Percentiles rank a stretch among this genome's conserved stretches.
Conservation (phyloP, 2,888 invertebrate genomes). For the Agelastica alni region DNA sequence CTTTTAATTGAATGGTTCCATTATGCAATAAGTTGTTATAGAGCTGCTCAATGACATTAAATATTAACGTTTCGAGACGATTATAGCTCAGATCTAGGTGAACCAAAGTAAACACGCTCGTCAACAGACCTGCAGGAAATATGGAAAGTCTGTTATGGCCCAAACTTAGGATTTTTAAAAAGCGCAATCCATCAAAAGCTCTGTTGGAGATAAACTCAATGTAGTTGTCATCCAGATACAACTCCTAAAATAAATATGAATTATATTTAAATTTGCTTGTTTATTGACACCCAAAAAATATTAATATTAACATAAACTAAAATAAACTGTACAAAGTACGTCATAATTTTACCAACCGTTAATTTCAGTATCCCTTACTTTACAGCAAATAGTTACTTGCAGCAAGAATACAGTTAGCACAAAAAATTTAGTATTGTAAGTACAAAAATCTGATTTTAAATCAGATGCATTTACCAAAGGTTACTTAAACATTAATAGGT, state of each 20-base stretch:
- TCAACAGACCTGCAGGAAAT: slow-evolving; percentile 72
- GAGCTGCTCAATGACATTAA: slow-evolving; percentile 69
- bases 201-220: slow-evolving; percentile 72
- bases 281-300: no score
- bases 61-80: slow-evolving; percentile 74
- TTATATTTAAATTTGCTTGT: no score
- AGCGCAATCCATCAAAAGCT: slow-evolving; percentile 76
- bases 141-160: slow-evolving; percentile 76
- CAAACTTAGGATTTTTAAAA: slow-evolving; percentile 71
- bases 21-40: slow-evolving; percentile 30
- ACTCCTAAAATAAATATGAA: slow-evolving; percentile 51
- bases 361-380: no score
- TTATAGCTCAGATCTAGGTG: slow-evolving; percentile 80
- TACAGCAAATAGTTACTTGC: no score
- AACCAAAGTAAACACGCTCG: slow-evolving; percentile 72
- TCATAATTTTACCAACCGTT: no score
- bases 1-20: slow-evolving; percentile 29
- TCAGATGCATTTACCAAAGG: no score
- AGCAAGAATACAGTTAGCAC: no score
- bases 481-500: no score
- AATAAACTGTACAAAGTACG: no score
- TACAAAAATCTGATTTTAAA: no score
- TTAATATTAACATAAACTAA: no score
- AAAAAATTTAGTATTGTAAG: no score
- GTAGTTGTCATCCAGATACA: slow-evolving; percentile 55